A percentile compares a stretch with the other conserved stretches of the same genome.
These are phyloP conservation scores for Syngnathus floridae DNA, from an alignment of 2,113 vertebrate genomes.

Conservation along the genomic window DNA sequence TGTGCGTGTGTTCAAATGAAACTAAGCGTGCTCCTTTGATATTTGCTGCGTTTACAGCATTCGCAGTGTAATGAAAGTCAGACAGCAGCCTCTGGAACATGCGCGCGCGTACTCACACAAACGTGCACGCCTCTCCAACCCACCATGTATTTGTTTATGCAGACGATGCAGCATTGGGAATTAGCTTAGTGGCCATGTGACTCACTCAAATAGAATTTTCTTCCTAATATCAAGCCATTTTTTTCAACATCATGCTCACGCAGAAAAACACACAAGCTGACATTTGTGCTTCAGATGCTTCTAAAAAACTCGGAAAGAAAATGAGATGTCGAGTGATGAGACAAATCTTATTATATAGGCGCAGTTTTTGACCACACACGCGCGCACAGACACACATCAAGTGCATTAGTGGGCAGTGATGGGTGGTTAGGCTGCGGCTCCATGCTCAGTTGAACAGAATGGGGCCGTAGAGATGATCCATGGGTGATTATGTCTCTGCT, in stretches of 20 bases:
- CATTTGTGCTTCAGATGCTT: slow-evolving; percentile 4
- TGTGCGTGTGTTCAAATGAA: slow-evolving; percentile 18
- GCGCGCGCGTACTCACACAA: slow-evolving; percentile 4
- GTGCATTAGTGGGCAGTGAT: slow-evolving; percentile 51
- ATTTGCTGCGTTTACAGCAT: slow-evolving; percentile 57
- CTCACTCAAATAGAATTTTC: slow-evolving; percentile 41
- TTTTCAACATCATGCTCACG: not conserved
- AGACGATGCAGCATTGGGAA: slow-evolving; percentile 48
- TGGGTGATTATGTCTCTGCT: slow-evolving; percentile 73
- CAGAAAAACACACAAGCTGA: slow-evolving; percentile 10
- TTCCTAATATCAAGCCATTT: slow-evolving; percentile 2
- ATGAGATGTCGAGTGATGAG: not conserved
- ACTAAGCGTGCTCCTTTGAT: slow-evolving; percentile 26
- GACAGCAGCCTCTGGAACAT: slow-evolving; percentile 23
- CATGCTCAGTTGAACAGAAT: slow-evolving; percentile 72
- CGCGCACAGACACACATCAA: slow-evolving; percentile 17
- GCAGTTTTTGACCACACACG: slow-evolving; percentile 16
- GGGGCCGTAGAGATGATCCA: slow-evolving; percentile 73
- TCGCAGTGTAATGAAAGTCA: slow-evolving; percentile 56
- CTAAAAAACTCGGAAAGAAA: slow-evolving; percentile 1
- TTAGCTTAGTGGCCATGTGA: slow-evolving; percentile 42
- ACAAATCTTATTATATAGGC: slow-evolving; percentile 37
- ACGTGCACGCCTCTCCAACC: slow-evolving; percentile 14
- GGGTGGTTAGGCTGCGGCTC: slow-evolving; percentile 57
- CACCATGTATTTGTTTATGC: slow-evolving; percentile 51